These are phyloP conservation scores for Ptychochromis oligacanthus DNA, from an alignment of 2,113 vertebrate genomes.

Conservation along the genomic window DNA sequence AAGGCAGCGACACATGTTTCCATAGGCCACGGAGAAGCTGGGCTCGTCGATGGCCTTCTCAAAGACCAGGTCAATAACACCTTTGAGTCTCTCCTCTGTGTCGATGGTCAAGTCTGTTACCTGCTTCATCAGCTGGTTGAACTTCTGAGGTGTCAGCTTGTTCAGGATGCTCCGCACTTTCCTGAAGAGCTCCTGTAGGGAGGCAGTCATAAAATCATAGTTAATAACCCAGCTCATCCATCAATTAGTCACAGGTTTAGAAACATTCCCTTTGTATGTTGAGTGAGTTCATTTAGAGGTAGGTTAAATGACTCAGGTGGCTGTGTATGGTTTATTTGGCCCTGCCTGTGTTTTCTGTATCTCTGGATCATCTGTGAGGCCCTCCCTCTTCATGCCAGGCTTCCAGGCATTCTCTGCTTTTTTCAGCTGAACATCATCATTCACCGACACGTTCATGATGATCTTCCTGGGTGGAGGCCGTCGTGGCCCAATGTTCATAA, in stretches of 20 bases:
- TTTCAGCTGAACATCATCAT: constrained; percentile 92
- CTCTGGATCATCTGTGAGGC: constrained; percentile 83
- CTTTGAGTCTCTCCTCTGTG: constrained; percentile 95
- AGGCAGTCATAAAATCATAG: neutral
- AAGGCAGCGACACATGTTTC: constrained; percentile 97
- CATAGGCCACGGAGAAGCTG: constrained; percentile 96
- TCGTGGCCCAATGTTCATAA: constrained; percentile 87
- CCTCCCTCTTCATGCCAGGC: constrained; percentile 88
- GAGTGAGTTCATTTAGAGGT: neutral
- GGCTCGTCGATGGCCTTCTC: constrained; percentile 98
- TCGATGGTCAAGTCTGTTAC: constrained; percentile 96
- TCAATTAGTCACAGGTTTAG: neutral
- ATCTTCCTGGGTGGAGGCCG: constrained; percentile 92
- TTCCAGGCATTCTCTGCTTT: constrained; percentile 97
- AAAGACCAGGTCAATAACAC: constrained; percentile 97
- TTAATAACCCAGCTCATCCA: neutral
- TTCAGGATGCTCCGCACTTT: constrained; percentile 98
- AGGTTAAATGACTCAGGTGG: neutral
- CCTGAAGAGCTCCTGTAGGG: constrained; percentile 90
- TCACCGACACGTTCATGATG: constrained; percentile 91
- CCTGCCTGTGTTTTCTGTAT: constrained; percentile 87
- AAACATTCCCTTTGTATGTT: neutral
- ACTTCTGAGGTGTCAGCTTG: constrained; percentile 98
- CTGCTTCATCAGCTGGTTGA: constrained; percentile 97
- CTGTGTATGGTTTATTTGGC: neutral